Evolutionary conservation across 1,140 invertebrate genomes (phyloP).

Genomic region (Adoxophyes honmai): DNA sequence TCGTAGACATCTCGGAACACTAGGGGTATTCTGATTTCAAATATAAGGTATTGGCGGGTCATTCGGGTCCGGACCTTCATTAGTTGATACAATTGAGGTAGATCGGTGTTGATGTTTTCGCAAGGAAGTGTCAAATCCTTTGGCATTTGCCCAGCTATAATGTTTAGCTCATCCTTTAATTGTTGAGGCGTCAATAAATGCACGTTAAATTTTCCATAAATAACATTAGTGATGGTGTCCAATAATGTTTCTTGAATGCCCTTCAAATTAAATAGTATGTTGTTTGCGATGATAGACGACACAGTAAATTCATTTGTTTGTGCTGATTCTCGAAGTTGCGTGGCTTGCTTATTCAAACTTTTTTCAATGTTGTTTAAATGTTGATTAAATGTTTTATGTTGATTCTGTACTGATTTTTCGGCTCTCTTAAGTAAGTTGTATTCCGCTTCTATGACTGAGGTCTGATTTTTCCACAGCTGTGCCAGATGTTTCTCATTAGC

Average conservation of each 20-base stretch:
- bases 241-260: conserved; percentile 14
- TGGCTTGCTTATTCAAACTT: neutral
- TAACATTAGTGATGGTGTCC: conserved; percentile 19
- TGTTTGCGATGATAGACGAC: conserved; percentile 16
- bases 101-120: conserved; percentile 12
- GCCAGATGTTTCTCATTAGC: conserved; percentile 29
- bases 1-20: conserved; percentile 19
- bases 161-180: conserved; percentile 14
- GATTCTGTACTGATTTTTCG: conserved; percentile 25
- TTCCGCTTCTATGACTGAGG: conserved; percentile 30
- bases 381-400: conserved; percentile 32
- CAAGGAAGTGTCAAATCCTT: conserved; percentile 24
- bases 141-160: conserved; percentile 17
- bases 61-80: conserved; percentile 21
- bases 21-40: conserved; percentile 23
- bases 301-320: neutral
- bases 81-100: conserved; percentile 20
- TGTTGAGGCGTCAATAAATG: conserved; percentile 24
- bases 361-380: conserved; percentile 19
- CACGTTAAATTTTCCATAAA: conserved; percentile 17
- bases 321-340: neutral
- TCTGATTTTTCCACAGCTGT: conserved; percentile 29
- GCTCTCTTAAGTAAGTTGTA: conserved; percentile 26
- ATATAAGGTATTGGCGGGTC: conserved; percentile 17
- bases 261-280: conserved; percentile 18